Conservation (phyloP, 2,113 vertebrate species). For the Hippolais icterina region DNA sequence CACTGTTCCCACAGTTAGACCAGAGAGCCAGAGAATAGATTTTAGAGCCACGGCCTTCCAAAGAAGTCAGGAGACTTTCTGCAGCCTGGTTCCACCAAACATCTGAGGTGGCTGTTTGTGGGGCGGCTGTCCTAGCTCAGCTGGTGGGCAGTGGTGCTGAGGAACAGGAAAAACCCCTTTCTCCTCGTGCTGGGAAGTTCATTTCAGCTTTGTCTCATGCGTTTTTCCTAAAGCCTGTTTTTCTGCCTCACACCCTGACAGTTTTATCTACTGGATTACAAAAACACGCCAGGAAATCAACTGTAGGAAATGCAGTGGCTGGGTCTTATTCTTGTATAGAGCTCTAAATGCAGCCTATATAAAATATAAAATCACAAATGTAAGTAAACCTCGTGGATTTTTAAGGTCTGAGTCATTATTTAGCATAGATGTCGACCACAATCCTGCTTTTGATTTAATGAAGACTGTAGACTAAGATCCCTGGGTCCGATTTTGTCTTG, state of each 20-base stretch:
- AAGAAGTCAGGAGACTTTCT: background rate
- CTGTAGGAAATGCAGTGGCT: background rate
- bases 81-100: background rate
- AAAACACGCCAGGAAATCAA: background rate
- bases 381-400: background rate
- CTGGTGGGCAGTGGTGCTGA: background rate
- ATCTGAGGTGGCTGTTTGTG: background rate
- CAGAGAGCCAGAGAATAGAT: background rate
- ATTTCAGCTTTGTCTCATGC: background rate
- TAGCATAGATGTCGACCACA: background rate
- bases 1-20: background rate
- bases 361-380: background rate
- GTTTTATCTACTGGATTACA: background rate
- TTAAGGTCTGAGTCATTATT: background rate
- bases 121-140: background rate
- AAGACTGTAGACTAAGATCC: background rate
- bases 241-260: background rate
- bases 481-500: background rate
- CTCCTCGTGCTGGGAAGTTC: background rate
- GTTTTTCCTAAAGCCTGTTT: background rate
- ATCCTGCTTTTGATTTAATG: background rate
- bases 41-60: background rate
- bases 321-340: background rate
- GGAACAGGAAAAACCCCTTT: slow-evolving; percentile 1
- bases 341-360: background rate